These are phyloP conservation scores for Papilio helenus DNA, from an alignment of 1,140 invertebrate genomes.

Conservation along the genomic window DNA sequence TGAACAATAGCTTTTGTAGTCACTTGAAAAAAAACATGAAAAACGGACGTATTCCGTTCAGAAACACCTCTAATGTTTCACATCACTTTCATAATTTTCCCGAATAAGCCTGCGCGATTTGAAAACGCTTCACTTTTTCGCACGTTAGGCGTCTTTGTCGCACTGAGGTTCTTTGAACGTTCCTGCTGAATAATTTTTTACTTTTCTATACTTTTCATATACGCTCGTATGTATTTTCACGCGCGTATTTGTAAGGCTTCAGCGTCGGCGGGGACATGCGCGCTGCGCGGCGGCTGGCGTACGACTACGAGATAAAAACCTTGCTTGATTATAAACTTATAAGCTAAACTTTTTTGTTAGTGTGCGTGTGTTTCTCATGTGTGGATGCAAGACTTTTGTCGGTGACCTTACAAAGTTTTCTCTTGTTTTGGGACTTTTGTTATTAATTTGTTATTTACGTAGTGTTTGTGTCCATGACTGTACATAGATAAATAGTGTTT, in stretches of 20 bases:
- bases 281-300: slow-evolving; percentile 71
- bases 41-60: slow-evolving; percentile 66
- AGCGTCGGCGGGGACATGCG: slow-evolving; percentile 67
- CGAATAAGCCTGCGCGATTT: slow-evolving; percentile 63
- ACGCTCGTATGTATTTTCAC: slow-evolving; percentile 65
- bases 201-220: slow-evolving; percentile 64
- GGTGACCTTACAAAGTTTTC: slow-evolving; percentile 72
- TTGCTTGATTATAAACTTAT: slow-evolving; percentile 81
- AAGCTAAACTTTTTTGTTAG: slow-evolving; percentile 80
- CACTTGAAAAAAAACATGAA: slow-evolving; percentile 70
- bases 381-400: slow-evolving; percentile 66
- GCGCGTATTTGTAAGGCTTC: slow-evolving; percentile 66
- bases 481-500: neutral
- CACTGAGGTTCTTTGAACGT: slow-evolving; percentile 56
- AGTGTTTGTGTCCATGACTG: slow-evolving; percentile 13
- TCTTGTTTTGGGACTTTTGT: slow-evolving; percentile 47
- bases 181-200: slow-evolving; percentile 51
- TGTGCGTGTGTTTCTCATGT: slow-evolving; percentile 71
- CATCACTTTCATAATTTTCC: slow-evolving; percentile 78
- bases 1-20: slow-evolving; percentile 80
- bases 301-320: slow-evolving; percentile 82
- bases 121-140: slow-evolving; percentile 64
- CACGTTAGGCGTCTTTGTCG: slow-evolving; percentile 58
- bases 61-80: slow-evolving; percentile 69
- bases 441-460: slow-evolving; percentile 13